These are phyloP conservation scores for Nomada ruficornis DNA, from an alignment of 2,888 invertebrate genomes.

Conservation along the genomic window DNA sequence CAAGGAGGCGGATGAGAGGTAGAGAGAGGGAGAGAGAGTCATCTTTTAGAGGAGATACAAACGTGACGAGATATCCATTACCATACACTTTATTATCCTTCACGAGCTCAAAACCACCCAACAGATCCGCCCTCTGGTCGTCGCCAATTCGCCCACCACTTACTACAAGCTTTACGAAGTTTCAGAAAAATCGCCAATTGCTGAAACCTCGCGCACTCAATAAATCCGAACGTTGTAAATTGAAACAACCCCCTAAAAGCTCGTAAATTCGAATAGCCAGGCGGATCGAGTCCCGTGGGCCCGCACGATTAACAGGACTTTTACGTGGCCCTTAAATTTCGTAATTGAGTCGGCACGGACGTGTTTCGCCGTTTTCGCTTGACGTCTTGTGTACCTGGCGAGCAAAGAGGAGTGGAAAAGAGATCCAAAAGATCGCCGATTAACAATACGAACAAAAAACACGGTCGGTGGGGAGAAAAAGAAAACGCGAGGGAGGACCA, in stretches of 20 bases:
- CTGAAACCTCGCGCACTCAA: not conserved
- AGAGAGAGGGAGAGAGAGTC: conserved; percentile 1
- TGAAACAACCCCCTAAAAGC: not conserved
- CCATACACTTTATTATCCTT: not conserved
- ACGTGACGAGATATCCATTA: not conserved
- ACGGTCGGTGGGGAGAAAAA: conserved; percentile 17
- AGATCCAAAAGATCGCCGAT: conserved; percentile 20
- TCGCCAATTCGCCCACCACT: not conserved
- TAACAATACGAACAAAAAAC: conserved; percentile 29
- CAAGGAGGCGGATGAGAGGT: not conserved
- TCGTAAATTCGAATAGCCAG: conserved; percentile 24
- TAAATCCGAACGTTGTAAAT: conserved; percentile 24
- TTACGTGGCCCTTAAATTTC: conserved; percentile 45
- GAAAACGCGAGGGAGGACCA: conserved; percentile 38
- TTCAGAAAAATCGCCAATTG: not conserved
- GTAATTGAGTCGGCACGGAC: not conserved
- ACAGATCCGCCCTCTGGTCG: not conserved
- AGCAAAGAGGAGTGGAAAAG: not conserved
- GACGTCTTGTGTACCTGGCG: not conserved
- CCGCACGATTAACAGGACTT: not conserved
- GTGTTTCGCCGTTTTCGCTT: not conserved
- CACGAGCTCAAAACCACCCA: not conserved
- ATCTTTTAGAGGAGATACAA: not conserved
- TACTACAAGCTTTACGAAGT: not conserved
- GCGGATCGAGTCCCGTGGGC: not conserved